phyloP scores from a whole-genome alignment of 2,888 invertebrate genomes.

The Frankliniella fusca region DNA sequence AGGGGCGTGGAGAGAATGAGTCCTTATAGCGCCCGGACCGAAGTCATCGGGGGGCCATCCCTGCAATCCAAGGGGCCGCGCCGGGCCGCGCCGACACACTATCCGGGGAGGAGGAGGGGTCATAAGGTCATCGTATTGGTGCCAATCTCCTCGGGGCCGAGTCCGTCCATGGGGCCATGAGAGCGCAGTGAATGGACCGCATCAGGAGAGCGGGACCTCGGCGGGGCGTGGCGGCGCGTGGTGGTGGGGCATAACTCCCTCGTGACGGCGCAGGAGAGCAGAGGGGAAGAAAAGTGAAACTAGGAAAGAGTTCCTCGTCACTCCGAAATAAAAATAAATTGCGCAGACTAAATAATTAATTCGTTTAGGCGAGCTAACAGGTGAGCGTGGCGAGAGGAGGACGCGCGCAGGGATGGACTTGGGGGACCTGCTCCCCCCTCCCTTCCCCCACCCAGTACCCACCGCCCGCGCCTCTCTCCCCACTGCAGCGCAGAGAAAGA shows the following conservation, averaged over 20 bases:
- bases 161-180: neutral
- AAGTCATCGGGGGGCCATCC: too few relatives aligned
- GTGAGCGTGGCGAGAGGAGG: neutral
- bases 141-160: neutral
- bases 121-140: neutral
- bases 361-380: constrained; percentile 6
- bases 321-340: constrained; percentile 21
- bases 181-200: neutral
- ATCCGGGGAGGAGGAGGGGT: too few relatives aligned
- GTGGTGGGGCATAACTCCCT: constrained; percentile 11
- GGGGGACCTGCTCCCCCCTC: neutral
- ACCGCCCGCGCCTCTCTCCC: neutral
- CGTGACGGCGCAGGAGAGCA: neutral
- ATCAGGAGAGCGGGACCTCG: neutral
- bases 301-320: constrained; percentile 13
- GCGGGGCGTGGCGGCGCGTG: too few relatives aligned
- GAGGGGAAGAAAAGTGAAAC: constrained; percentile 19
- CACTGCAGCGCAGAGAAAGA: neutral
- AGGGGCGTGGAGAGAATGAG: too few relatives aligned
- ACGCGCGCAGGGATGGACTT: neutral
- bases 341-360: constrained; percentile 6
- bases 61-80: too few relatives aligned
- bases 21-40: too few relatives aligned
- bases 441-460: neutral
- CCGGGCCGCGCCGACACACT: too few relatives aligned